phyloP scores from a whole-genome alignment of 2,113 vertebrate genomes.

The Nicator chloris region DNA sequence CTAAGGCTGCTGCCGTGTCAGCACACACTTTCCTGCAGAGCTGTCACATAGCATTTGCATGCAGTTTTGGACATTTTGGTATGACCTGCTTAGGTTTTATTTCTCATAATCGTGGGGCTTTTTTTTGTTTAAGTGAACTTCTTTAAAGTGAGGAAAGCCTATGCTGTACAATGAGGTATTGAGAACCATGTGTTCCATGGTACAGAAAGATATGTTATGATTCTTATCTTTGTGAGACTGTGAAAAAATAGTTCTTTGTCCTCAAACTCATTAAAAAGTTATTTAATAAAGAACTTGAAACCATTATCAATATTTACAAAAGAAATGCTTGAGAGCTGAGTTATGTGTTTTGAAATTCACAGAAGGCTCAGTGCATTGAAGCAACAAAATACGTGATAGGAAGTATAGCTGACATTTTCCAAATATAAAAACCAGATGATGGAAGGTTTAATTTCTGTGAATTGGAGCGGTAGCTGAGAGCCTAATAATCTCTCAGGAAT shows the following conservation, averaged over 20 bases:
- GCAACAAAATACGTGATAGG: conserved; percentile 61
- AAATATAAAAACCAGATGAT: conserved; percentile 78
- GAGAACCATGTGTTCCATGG: conserved; percentile 65
- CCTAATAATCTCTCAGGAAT: conserved; percentile 37
- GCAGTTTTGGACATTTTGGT: not conserved
- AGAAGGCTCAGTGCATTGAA: conserved; percentile 64
- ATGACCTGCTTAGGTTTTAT: not conserved
- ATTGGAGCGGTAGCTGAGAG: conserved; percentile 62
- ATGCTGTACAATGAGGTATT: conserved; percentile 34
- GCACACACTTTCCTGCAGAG: not conserved
- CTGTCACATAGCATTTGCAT: not conserved
- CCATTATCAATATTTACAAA: conserved; percentile 77
- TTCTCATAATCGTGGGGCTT: not conserved
- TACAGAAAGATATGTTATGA: conserved; percentile 70
- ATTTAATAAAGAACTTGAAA: conserved; percentile 78
- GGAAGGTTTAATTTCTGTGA: conserved; percentile 66
- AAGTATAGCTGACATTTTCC: conserved; percentile 68
- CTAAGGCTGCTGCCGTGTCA: not conserved
- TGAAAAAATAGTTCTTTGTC: conserved; percentile 72
- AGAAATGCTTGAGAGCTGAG: conserved; percentile 71
- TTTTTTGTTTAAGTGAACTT: conserved; percentile 47
- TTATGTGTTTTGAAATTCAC: conserved; percentile 70
- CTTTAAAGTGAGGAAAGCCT: conserved; percentile 20
- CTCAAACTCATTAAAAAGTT: conserved; percentile 74
- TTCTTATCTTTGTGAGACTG: conserved; percentile 70